A percentile compares a stretch with the other conserved stretches of the same genome.
Conservation (phyloP, 2,888 invertebrate species). For the Lutraria lutraria region DNA sequence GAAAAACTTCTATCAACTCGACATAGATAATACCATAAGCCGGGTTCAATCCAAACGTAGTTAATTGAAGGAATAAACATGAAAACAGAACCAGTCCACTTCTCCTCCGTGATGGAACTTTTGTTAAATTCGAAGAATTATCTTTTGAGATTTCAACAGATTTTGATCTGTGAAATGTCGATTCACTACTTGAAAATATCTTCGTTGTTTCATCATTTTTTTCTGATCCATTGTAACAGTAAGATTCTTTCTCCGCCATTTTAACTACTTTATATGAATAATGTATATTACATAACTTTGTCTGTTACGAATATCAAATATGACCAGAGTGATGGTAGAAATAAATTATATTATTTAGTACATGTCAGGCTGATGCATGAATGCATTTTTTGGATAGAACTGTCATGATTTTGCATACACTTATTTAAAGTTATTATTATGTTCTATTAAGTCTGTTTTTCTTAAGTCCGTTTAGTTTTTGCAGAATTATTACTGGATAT, state of each 20-base stretch:
- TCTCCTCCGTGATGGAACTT: conserved; percentile 10
- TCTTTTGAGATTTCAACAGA: neutral
- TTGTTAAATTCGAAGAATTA: neutral
- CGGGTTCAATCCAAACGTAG: conserved; percentile 37
- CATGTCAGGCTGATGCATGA: too few relatives aligned
- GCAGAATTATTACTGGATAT: too few relatives aligned
- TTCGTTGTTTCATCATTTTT: neutral
- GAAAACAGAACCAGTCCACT: conserved; percentile 45
- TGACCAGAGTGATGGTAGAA: too few relatives aligned
- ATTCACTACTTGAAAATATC: neutral
- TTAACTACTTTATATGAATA: too few relatives aligned
- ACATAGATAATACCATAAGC: conserved; percentile 61
- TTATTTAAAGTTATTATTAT: too few relatives aligned
- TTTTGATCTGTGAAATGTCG: neutral
- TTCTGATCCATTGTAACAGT: neutral
- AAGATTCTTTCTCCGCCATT: neutral
- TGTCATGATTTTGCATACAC: too few relatives aligned
- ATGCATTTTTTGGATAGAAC: too few relatives aligned
- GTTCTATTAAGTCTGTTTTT: too few relatives aligned
- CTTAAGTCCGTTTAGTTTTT: too few relatives aligned
- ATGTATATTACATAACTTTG: too few relatives aligned
- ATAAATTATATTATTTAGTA: too few relatives aligned
- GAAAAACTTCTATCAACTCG: conserved; percentile 50
- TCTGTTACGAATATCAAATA: too few relatives aligned
- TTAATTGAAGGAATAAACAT: conserved; percentile 50